A percentile compares a stretch with the other conserved stretches of the same genome.
phyloP scores from a whole-genome alignment of 2,113 vertebrate genomes.

The Tragelaphus buxtoni region DNA sequence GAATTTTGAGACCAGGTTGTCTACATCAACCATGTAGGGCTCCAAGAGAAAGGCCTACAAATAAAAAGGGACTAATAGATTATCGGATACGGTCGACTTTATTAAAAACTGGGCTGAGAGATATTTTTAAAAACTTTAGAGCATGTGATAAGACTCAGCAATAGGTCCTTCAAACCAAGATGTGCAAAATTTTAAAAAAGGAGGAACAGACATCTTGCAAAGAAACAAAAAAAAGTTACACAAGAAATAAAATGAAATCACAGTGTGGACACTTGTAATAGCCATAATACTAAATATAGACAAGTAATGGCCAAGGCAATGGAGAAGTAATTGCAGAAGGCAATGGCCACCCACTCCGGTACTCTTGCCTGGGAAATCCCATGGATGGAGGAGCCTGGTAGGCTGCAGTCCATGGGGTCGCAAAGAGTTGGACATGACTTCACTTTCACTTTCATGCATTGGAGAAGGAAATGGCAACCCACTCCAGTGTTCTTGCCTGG shows the following conservation, averaged over 20 bases:
- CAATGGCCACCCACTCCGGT: no score
- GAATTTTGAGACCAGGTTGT: not conserved
- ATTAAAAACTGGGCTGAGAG: not conserved
- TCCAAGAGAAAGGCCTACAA: not conserved
- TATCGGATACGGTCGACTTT: not conserved
- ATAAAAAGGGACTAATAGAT: not conserved
- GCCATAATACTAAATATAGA: not conserved
- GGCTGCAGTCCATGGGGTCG: no score
- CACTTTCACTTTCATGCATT: no score
- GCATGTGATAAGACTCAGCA: not conserved
- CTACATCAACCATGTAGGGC: not conserved
- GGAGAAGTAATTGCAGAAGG: no score
- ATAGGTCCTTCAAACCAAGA: not conserved
- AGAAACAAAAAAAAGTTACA: not conserved
- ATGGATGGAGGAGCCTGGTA: no score
- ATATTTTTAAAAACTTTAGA: not conserved
- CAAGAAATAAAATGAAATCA: not conserved
- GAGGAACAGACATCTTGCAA: not conserved
- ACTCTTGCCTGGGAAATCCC: no score
- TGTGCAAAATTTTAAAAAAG: not conserved
- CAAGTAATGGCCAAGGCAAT: not conserved
- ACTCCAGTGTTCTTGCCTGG: no score
- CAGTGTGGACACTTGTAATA: not conserved
- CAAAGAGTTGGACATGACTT: no score
- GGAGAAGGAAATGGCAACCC: no score